phyloP scores from a whole-genome alignment of 1,140 invertebrate species.

The Neelides sp. region DNA sequence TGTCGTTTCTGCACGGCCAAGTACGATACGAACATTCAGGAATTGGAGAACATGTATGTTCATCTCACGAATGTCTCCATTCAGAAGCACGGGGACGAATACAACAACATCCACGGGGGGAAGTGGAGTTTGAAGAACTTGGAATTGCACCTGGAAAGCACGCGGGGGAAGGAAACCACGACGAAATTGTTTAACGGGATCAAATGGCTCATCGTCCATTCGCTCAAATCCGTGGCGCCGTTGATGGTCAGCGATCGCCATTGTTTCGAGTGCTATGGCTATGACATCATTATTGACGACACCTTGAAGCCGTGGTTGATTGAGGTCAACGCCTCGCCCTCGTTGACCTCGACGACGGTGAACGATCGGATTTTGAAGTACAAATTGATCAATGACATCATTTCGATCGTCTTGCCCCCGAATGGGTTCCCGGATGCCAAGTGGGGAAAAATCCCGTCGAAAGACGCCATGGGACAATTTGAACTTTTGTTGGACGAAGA shows the following conservation, averaged over 20 bases:
- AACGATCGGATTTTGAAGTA: slow-evolving; percentile 93
- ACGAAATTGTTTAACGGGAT: slow-evolving; percentile 71
- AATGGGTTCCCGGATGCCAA: slow-evolving; percentile 79
- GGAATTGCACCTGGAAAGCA: slow-evolving; percentile 77
- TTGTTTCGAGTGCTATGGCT: slow-evolving; percentile 72
- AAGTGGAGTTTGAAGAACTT: slow-evolving; percentile 89
- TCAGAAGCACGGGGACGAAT: slow-evolving; percentile 82
- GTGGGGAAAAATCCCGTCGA: slow-evolving; percentile 74
- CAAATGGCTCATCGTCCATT: slow-evolving; percentile 71
- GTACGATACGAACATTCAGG: slow-evolving; percentile 53
- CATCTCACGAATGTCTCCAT: slow-evolving; percentile 77
- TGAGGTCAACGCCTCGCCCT: slow-evolving; percentile 88
- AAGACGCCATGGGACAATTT: slow-evolving; percentile 72
- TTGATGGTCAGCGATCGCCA: slow-evolving; percentile 62
- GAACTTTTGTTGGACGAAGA: slow-evolving; percentile 80
- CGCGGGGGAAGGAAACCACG: slow-evolving; percentile 71
- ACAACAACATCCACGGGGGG: slow-evolving; percentile 85
- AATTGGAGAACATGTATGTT: slow-evolving; percentile 72
- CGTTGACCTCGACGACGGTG: slow-evolving; percentile 82
- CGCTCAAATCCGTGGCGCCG: slow-evolving; percentile 60
- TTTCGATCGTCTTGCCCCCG: slow-evolving; percentile 78
- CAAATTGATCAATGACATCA: slow-evolving; percentile 86
- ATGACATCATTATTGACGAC: slow-evolving; percentile 78
- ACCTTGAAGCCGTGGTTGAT: slow-evolving; percentile 73
- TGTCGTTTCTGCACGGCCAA: slow-evolving; percentile 74